Conservation (phyloP, 2,888 invertebrate genomes). For the Bellardia bayeri region DNA sequence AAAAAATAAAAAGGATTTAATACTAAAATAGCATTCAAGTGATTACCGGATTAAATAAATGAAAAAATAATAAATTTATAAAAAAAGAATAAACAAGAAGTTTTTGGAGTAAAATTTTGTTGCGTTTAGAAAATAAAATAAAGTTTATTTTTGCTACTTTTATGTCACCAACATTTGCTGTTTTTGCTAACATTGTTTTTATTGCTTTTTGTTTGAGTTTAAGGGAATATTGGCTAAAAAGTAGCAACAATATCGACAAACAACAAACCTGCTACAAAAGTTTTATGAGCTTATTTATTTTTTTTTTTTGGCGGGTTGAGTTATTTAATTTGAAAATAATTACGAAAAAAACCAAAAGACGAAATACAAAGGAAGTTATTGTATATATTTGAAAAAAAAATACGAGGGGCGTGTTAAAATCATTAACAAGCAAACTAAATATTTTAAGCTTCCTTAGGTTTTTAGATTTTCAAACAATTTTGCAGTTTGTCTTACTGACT, state of each 20-base stretch:
- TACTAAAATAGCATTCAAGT: slow-evolving; percentile 16
- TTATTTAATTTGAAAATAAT: slow-evolving; percentile 65
- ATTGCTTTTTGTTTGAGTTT: slow-evolving; percentile 3
- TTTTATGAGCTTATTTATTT: slow-evolving; percentile 54
- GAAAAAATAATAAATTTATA: slow-evolving; percentile 40
- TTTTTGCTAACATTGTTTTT: slow-evolving; percentile 21
- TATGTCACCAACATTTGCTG: slow-evolving; percentile 13
- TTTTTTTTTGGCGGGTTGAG: slow-evolving; percentile 34
- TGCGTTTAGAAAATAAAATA: slow-evolving; percentile 3
- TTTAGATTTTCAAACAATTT: too few relatives aligned
- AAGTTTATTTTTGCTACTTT: slow-evolving; percentile 6
- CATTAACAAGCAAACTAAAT: too few relatives aligned
- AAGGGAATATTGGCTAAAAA: slow-evolving; percentile 19
- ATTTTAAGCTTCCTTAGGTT: too few relatives aligned
- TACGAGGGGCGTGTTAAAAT: background rate
- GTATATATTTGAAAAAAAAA: background rate
- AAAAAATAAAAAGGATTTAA: slow-evolving; percentile 18
- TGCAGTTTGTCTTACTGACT: too few relatives aligned
- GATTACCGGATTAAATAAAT: slow-evolving; percentile 52
- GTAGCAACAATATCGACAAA: background rate
- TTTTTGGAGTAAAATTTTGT: background rate
- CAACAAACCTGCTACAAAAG: slow-evolving; percentile 38
- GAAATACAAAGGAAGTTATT: background rate
- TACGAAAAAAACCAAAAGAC: slow-evolving; percentile 25
- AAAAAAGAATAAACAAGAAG: background rate